These are phyloP conservation scores for Fistularia commersonii DNA, from an alignment of 2,797 vertebrate species.

Conservation along the genomic window DNA sequence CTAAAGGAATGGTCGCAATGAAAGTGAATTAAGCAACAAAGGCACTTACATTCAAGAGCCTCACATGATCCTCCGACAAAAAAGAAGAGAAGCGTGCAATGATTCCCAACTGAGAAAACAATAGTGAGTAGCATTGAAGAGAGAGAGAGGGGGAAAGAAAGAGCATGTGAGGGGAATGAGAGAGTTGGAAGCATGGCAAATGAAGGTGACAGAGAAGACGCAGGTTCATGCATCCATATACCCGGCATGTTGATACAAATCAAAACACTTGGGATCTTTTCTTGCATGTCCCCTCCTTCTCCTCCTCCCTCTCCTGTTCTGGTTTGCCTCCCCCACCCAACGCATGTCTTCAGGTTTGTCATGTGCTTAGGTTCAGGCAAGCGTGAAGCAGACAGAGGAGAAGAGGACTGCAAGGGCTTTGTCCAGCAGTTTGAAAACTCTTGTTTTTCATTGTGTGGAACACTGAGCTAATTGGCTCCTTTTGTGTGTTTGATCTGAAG, in stretches of 20 bases:
- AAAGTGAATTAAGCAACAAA: conserved; percentile 67
- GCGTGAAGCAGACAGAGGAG: conserved; percentile 54
- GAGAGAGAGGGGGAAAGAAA: conserved; percentile 15
- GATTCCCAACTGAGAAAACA: conserved; percentile 48
- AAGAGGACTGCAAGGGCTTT: conserved; percentile 52
- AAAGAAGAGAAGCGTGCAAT: conserved; percentile 49
- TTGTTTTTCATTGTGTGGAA: conserved; percentile 44
- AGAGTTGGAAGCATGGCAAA: conserved; percentile 15
- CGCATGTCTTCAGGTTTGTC: conserved; percentile 58
- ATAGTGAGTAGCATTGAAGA: conserved; percentile 44
- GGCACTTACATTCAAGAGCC: conserved; percentile 67
- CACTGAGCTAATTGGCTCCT: conserved; percentile 26
- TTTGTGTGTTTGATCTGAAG: conserved; percentile 22
- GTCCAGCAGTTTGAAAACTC: conserved; percentile 49
- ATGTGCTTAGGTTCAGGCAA: conserved; percentile 69
- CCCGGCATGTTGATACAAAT: conserved; percentile 43
- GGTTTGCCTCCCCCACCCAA: conserved; percentile 4
- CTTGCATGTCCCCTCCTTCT: conserved; percentile 51
- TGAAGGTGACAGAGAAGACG: conserved; percentile 32
- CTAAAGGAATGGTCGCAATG: conserved; percentile 29
- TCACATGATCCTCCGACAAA: conserved; percentile 64
- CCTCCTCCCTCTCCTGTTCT: conserved; percentile 34
- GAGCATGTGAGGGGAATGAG: conserved; percentile 12
- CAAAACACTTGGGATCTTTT: conserved; percentile 60
- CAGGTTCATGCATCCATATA: conserved; percentile 50